A percentile compares a stretch with the other conserved stretches of the same genome.
phyloP scores from a whole-genome alignment of 2,797 vertebrate genomes.

The Rhadinocentrus ornatus region DNA sequence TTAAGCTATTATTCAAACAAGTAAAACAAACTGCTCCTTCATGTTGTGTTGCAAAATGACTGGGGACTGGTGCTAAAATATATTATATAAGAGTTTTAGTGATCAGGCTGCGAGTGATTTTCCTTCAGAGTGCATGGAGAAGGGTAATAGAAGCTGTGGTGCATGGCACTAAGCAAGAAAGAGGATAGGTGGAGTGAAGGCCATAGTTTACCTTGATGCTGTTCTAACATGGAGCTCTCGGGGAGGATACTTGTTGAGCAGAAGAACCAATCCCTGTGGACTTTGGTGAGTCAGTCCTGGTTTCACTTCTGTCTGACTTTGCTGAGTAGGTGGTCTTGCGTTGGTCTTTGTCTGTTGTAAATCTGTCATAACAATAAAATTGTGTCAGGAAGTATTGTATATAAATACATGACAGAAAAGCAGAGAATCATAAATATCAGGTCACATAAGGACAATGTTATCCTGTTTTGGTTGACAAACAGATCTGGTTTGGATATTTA shows the following conservation, averaged over 20 bases:
- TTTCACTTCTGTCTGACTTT: slow-evolving; percentile 2
- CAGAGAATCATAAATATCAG: background rate
- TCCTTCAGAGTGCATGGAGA: slow-evolving; percentile 34
- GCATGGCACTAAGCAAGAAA: slow-evolving; percentile 33
- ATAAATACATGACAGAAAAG: background rate
- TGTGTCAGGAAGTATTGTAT: background rate
- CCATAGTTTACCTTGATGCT: background rate
- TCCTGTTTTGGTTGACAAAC: background rate
- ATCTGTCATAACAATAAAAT: background rate
- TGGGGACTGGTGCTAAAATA: slow-evolving; percentile 8
- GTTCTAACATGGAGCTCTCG: slow-evolving; percentile 49
- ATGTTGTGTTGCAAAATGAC: slow-evolving; percentile 20
- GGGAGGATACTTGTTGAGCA: slow-evolving; percentile 28
- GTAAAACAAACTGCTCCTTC: slow-evolving; percentile 14
- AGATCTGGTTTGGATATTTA: background rate
- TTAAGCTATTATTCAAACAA: slow-evolving; percentile 8
- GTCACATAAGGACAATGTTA: background rate
- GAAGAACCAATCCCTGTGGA: slow-evolving; percentile 61
- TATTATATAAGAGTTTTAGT: slow-evolving; percentile 63
- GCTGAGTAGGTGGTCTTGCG: background rate
- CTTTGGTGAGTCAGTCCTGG: slow-evolving; percentile 67
- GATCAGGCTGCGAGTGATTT: slow-evolving; percentile 38
- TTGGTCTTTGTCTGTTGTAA: background rate
- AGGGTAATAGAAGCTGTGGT: slow-evolving; percentile 29
- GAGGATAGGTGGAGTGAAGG: slow-evolving; percentile 15